Evolutionary conservation across 2,797 vertebrate species (phyloP).

Genomic region (Antrozous pallidus): DNA sequence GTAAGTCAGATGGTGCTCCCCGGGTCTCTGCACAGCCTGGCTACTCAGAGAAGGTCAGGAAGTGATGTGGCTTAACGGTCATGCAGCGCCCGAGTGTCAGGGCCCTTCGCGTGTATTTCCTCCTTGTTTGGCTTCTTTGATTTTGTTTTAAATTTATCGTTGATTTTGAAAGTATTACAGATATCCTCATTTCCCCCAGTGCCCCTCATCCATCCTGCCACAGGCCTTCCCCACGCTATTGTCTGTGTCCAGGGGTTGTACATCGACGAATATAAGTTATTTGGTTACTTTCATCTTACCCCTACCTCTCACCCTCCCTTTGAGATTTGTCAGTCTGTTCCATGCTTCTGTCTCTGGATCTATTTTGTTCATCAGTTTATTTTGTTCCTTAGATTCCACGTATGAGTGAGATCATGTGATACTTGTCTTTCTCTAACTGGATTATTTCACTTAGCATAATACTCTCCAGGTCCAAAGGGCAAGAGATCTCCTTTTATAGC

Average conservation of each 20-base stretch:
- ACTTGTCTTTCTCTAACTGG: neutral
- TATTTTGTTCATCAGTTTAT: neutral
- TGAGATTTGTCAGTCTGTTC: neutral
- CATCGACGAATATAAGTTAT: neutral
- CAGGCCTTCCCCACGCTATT: neutral
- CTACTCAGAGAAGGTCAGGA: neutral
- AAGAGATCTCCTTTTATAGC: neutral
- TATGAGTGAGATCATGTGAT: neutral
- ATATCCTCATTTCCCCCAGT: neutral
- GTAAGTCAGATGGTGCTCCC: rapidly evolving
- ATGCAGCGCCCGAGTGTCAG: neutral
- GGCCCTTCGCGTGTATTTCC: neutral
- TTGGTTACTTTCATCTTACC: neutral
- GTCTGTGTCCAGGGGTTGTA: neutral
- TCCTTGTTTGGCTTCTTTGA: neutral
- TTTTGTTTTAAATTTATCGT: neutral
- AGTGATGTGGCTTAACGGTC: no score
- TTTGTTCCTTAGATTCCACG: neutral
- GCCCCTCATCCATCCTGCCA: no score
- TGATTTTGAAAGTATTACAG: neutral
- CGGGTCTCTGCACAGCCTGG: rapidly evolving
- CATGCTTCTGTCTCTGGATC: neutral
- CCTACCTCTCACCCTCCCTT: neutral
- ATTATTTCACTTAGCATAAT: neutral
- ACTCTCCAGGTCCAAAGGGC: neutral